phyloP scores from a whole-genome alignment of 2,888 invertebrate genomes.

The Mimumesa dahlbomi region DNA sequence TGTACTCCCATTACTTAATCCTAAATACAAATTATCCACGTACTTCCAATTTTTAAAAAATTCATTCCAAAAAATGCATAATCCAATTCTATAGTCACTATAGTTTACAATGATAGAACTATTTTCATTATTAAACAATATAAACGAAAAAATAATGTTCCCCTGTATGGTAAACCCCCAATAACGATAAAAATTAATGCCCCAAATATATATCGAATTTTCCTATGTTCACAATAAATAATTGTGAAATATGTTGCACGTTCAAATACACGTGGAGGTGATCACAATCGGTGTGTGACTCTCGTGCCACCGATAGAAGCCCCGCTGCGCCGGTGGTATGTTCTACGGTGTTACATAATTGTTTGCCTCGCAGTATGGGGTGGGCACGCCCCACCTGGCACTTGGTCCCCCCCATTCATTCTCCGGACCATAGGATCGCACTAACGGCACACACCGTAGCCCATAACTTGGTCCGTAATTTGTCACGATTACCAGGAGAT shows the following conservation, averaged over 20 bases:
- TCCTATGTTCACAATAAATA: too few relatives aligned
- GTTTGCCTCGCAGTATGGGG: conserved; percentile 71
- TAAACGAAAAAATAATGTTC: too few relatives aligned
- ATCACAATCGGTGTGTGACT: conserved; percentile 32
- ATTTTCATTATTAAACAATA: too few relatives aligned
- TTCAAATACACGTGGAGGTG: conserved; percentile 13
- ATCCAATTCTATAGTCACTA: too few relatives aligned
- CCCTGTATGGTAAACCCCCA: too few relatives aligned
- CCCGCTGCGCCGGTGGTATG: conserved; percentile 57
- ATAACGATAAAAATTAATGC: too few relatives aligned
- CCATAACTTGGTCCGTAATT: conserved; percentile 70
- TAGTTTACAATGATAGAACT: too few relatives aligned
- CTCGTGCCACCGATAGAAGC: conserved; percentile 27
- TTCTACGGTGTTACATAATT: conserved; percentile 72
- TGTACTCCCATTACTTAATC: too few relatives aligned
- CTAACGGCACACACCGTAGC: conserved; percentile 30
- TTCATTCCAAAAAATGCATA: too few relatives aligned
- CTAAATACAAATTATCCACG: too few relatives aligned
- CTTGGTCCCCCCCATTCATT: conserved; percentile 67
- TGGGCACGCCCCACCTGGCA: conserved; percentile 75
- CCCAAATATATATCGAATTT: too few relatives aligned
- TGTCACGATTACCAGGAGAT: conserved; percentile 79
- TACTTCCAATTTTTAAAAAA: too few relatives aligned
- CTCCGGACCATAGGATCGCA: conserved; percentile 43
- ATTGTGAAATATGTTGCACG: conserved; percentile 28